phyloP scores from a whole-genome alignment of 2,888 invertebrate species.

The Lycocerus yunnanus region DNA sequence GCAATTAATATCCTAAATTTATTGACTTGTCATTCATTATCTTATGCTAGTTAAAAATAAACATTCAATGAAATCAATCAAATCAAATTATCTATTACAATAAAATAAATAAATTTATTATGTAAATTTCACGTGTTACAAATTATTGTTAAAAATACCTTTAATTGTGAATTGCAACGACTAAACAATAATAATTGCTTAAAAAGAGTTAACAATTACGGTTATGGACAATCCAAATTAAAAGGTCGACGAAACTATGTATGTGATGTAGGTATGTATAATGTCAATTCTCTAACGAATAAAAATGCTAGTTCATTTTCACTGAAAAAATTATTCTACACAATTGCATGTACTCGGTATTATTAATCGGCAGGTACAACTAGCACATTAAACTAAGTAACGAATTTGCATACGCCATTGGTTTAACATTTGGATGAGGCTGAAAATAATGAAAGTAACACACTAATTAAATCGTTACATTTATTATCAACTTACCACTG shows the following conservation, averaged over 20 bases:
- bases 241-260: not conserved
- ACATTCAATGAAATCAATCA: not conserved
- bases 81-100: not conserved
- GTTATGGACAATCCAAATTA: not conserved
- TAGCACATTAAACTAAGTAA: conserved; percentile 78
- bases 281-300: not conserved
- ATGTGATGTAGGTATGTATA: not conserved
- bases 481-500: conserved; percentile 83
- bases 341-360: conserved; percentile 18
- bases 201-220: conserved; percentile 3
- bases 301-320: conserved; percentile 2
- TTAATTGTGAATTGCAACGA: not conserved
- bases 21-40: not conserved
- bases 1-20: conserved; percentile 8
- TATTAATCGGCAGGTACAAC: conserved; percentile 51
- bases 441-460: conserved; percentile 58
- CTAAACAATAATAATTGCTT: not conserved
- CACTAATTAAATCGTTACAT: no score
- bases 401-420: conserved; percentile 95
- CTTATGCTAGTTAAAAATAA: not conserved
- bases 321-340: conserved; percentile 23
- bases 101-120: not conserved
- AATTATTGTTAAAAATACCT: not conserved
- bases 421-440: conserved; percentile 96
- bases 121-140: not conserved